Conservation (phyloP, 2,888 invertebrate genomes). For the Synanthedon tipuliformis region DNA sequence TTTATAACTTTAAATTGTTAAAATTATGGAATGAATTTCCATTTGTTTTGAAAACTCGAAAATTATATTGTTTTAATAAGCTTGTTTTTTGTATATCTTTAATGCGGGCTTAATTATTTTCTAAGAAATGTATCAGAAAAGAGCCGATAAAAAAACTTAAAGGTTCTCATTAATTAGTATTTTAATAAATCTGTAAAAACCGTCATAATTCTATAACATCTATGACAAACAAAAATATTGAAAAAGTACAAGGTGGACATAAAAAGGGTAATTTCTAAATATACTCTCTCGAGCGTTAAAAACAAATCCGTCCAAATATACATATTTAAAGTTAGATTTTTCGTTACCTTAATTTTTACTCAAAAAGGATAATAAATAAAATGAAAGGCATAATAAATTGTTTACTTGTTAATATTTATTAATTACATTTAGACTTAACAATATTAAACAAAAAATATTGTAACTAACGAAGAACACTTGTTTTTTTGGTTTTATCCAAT, state of each 20-base stretch:
- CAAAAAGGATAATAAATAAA: not conserved
- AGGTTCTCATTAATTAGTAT: no score
- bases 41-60: not conserved
- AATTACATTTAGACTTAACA: constrained; percentile 36
- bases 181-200: no score
- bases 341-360: not conserved
- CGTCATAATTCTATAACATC: no score
- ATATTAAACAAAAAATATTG: constrained; percentile 37
- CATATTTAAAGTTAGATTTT: not conserved
- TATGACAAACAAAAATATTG: no score
- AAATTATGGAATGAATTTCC: no score
- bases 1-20: no score
- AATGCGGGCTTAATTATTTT: not conserved
- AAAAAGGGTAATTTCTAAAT: no score
- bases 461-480: constrained; percentile 47
- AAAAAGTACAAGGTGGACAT: no score
- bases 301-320: not conserved
- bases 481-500: constrained; percentile 47
- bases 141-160: no score
- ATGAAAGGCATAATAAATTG: constrained; percentile 38
- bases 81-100: not conserved
- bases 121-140: no score
- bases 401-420: constrained; percentile 66
- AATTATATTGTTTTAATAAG: not conserved
- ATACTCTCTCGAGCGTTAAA: no score